phyloP scores from a whole-genome alignment of 2,888 invertebrate genomes.

The Phortica magna region DNA sequence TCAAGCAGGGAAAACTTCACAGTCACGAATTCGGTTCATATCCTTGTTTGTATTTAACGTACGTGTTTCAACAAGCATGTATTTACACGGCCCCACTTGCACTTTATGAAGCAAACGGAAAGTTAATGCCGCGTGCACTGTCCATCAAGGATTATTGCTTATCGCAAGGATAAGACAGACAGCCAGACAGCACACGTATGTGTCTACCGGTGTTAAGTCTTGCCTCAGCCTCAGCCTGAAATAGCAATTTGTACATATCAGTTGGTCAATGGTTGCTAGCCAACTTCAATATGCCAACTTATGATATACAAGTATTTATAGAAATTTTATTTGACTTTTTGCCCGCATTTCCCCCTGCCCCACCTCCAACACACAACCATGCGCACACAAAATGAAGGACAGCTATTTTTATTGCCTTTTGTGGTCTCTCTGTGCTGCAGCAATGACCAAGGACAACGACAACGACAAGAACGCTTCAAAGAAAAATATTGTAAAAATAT shows the following conservation, averaged over 20 bases:
- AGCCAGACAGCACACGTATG: background rate
- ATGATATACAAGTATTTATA: slow-evolving; percentile 29
- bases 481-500: slow-evolving; percentile 31
- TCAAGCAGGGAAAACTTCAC: slow-evolving; percentile 57
- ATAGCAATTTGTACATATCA: slow-evolving; percentile 21
- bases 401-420: slow-evolving; percentile 33
- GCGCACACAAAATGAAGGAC: background rate
- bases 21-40: slow-evolving; percentile 73
- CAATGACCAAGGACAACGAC: slow-evolving; percentile 21
- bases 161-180: slow-evolving; percentile 53
- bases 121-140: slow-evolving; percentile 43
- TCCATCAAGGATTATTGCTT: slow-evolving; percentile 66
- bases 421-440: slow-evolving; percentile 10
- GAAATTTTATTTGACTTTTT: slow-evolving; percentile 31
- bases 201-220: background rate
- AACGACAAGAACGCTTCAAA: background rate
- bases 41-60: slow-evolving; percentile 73
- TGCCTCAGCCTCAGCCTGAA: background rate
- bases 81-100: background rate
- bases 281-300: slow-evolving; percentile 9
- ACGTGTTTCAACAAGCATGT: slow-evolving; percentile 68
- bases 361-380: background rate
- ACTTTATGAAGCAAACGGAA: background rate
- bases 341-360: background rate
- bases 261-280: background rate